Base-by-base conservation (phyloP, 2,888 invertebrate genomes). In the Dolichomitus sp. region DNA sequence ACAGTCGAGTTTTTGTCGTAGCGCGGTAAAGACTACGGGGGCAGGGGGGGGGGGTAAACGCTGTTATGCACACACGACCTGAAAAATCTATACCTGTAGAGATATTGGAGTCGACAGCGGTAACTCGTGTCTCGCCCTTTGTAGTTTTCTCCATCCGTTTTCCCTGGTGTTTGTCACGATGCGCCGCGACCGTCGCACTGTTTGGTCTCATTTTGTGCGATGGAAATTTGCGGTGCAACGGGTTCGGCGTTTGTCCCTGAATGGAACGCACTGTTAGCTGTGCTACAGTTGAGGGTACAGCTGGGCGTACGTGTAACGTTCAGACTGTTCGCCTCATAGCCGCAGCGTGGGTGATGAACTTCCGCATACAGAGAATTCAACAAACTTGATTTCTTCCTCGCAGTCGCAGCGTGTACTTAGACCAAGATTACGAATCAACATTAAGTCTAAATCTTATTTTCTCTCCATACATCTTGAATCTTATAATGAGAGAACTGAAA, bases 21-120 rank as follows among this genome's bases (percentile, higher is more conserved):
- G 81, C 83, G 76, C 66, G 82, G 87, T 86, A 88, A 90, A 90
- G 89, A 87, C 87, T 83, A 80, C 77, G 80, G 50, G 59, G 11
- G 37, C 12, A 0, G 40, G 17, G 12, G 61, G 9, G 17, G 69
- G 40, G 70, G 42, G 86, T 86, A 88, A 89, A 90, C 86, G 89
- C 86, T 87, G 87, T 87, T 88, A 86, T 84, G 79, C 48, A 33
- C 75, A 79, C 63, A 65, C 19, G 42, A 19, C 63, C 66, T 57
- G 63, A 23, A 66, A n/a, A 19, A 40, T 48, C 40, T 27, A 54
- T 54, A 40, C 4, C 14, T n/a, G 12, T 69, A 37, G 23, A 65
- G 17, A 45, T 48, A 9, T 66, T 11, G 52, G 54, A 72, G 54
- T 65, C 65, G 11, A 27, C 52, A 69, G 63, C 52, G 74, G 33